A percentile compares a stretch with the other conserved stretches of the same genome.
phyloP scores from a whole-genome alignment of 2,113 vertebrate genomes.

The Rhabdomys dilectus region DNA sequence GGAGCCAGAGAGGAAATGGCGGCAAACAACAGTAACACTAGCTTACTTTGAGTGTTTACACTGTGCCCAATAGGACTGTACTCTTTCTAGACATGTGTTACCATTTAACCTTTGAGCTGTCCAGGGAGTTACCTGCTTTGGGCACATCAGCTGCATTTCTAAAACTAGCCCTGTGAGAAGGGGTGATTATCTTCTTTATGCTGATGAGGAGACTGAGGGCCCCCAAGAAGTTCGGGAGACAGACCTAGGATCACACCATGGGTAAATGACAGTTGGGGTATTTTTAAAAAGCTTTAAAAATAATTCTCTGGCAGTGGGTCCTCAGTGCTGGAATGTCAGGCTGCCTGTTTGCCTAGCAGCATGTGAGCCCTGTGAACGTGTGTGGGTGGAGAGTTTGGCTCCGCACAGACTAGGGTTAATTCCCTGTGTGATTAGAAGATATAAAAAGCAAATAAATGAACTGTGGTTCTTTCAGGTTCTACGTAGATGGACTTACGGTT shows the following conservation, averaged over 20 bases:
- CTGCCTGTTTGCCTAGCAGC: conserved; percentile 45
- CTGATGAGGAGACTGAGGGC: conserved; percentile 58
- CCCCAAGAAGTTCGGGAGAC: conserved; percentile 39
- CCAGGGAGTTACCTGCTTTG: background rate
- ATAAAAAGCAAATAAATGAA: conserved; percentile 68
- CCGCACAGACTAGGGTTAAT: conserved; percentile 1
- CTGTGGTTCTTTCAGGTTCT: conserved; percentile 8
- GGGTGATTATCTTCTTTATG: conserved; percentile 7
- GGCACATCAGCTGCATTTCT: background rate
- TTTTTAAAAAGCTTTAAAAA: conserved; percentile 41
- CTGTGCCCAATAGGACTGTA: background rate
- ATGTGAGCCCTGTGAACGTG: conserved; percentile 1
- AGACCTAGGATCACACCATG: conserved; percentile 22
- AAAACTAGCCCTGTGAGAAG: conserved; percentile 27
- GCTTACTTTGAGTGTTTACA: background rate
- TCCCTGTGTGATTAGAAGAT: conserved; percentile 40
- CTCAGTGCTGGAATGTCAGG: background rate
- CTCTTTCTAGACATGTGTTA: background rate
- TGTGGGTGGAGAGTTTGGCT: conserved; percentile 41
- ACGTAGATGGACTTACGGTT: conserved; percentile 31
- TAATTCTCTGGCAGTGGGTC: conserved; percentile 47
- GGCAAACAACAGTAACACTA: background rate
- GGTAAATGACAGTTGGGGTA: conserved; percentile 43
- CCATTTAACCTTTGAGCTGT: conserved; percentile 49
- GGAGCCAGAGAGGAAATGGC: background rate